Evolutionary conservation across 2,113 vertebrate species (phyloP).

Genomic region (Petrocephalus microphthalmus): DNA sequence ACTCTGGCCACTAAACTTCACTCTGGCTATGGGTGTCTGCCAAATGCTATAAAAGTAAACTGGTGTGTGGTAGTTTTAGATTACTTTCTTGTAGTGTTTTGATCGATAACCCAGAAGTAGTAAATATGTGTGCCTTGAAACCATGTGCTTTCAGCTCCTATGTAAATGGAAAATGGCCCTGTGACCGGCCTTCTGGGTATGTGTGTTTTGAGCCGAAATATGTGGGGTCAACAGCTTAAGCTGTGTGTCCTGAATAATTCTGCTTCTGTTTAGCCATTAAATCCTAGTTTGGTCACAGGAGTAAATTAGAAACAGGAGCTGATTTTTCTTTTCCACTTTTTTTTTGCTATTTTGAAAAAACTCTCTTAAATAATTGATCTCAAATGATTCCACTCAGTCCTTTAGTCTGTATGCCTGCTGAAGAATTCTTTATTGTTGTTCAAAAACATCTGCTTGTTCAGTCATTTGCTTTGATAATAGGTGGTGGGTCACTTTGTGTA

Average conservation of each 20-base stretch:
- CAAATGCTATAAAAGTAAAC: too few relatives aligned
- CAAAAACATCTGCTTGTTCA: not conserved
- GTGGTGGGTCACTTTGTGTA: not conserved
- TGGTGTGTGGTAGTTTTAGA: not conserved
- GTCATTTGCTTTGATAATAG: not conserved
- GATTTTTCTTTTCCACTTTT: not conserved
- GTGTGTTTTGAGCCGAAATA: not conserved
- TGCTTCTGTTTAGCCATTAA: not conserved
- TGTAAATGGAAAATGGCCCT: not conserved
- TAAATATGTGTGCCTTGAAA: not conserved
- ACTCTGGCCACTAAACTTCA: not conserved
- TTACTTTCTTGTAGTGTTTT: not conserved
- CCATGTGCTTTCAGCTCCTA: not conserved
- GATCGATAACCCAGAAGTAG: not conserved
- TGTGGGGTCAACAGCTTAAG: not conserved
- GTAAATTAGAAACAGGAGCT: not conserved
- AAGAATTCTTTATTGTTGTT: not conserved
- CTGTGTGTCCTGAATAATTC: not conserved
- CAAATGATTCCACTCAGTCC: not conserved
- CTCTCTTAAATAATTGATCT: not conserved
- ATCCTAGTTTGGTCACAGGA: not conserved
- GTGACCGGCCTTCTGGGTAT: not conserved
- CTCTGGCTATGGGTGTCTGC: too few relatives aligned
- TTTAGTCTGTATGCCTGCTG: not conserved
- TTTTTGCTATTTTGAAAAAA: not conserved